Evolutionary conservation across 92 coral and sea anemone genomes (phyloP), one percentile per base, ranked within the genome.

Genomic region (Isaurus tuberculatus): DNA sequence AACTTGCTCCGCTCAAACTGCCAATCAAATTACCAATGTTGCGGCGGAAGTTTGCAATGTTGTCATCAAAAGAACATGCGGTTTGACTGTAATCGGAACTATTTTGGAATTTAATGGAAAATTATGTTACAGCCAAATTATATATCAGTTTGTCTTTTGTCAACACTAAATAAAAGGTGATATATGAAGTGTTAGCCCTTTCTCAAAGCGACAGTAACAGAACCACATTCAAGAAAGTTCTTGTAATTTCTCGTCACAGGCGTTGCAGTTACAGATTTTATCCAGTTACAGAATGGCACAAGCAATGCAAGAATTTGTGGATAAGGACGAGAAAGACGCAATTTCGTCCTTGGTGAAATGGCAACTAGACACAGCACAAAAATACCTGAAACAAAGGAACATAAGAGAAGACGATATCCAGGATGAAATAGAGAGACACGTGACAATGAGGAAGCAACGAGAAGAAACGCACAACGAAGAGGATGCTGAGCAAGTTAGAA

Each of bases 321-420:
- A 97, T 29, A 97, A 97, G 68, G 98, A 94, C 73, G 99, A 97
- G 58, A 97, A 92, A 75, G 99, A 97, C 13, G 99, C 99, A 0
- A 94, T 97, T 30, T 79, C 88, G 4, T 72, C 94, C 30, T 84
- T 97, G 65, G 99, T 97, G 6, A 91, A 90, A 64, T 92, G 97
- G 93, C 99, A 97, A 61, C 93, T 97, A 8, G 92, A 93, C 70
- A 87, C 87, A 8, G 89, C 99, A 42, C 98, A 91, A 80, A 84
- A 88, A 46, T 91, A 89, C 64, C 60, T 97, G 49, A 88, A 88
- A 44, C 83, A 85, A 75, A 71, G 92, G 77, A 87, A 97, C 31
- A 58, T 94, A n/a, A 84, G 68, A 26, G 97, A 89, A 6, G 99
- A 89, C 27, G 86, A 92, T 64, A 91, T 94, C 51, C 95, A 90